Evolutionary conservation across 1,140 invertebrate genomes (phyloP), one percentile per base, ranked within the genome.

Genomic region (Uloborus diversus): DNA sequence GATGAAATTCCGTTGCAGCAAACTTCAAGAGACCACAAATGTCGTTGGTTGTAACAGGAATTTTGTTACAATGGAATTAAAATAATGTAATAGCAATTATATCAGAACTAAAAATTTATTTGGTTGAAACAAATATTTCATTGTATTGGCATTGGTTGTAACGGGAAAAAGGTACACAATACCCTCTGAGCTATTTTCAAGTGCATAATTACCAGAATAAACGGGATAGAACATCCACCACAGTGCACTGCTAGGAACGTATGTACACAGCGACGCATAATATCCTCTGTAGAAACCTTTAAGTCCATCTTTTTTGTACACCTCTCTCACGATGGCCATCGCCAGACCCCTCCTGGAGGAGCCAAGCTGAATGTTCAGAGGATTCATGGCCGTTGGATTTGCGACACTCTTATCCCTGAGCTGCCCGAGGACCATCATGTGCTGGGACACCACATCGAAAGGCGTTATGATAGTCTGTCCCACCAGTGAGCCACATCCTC

Each of bases 211-310:
- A 97, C 95, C 94, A 91, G 96, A 95, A 88, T 97, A 98, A 57
- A 93, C 89, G 78, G 96, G 95, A 88, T 98, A 99, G 83, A 98
- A 93, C 35, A 92, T 92, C 96, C 96, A 99, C 96, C 96, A 99
- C 25, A 98, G 89, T 13, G 96, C 96, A 76, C 94, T 96, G 86
- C 96, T 98, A 9, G 96, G 96, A 76, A 97, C 95, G 88, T 97
- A 98, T 3, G 95, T 93, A 81, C 93, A 92, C 1, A 98, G 87
- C 23, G 96, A 98, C 28, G 96, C 95, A 32, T 93, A 89, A 86
- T 98, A 98, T 0, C 97, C 97, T 82, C 96, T 88, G 86, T 98
- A 99, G 88, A 97, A 98, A 2, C 96, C 96, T 81, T 88, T 86
- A 11, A 95, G 84, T 0, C 96, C 96, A 88, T 97, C 94, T 82